Conservation (phyloP, 2,797 vertebrate genomes). For the Pseudochirops cupreus region DNA sequence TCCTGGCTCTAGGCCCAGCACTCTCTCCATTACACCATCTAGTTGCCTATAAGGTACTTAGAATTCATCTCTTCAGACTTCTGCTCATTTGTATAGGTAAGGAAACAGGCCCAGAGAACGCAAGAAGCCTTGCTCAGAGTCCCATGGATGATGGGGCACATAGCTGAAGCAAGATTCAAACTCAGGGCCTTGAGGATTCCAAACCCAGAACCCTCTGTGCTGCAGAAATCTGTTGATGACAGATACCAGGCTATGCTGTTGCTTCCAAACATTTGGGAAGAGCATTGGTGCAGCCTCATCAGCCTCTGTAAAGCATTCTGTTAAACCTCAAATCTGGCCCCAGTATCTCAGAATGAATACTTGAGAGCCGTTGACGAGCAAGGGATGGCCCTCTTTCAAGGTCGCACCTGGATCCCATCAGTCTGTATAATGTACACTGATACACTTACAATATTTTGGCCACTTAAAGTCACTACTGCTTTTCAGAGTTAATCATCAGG, state of each 20-base stretch:
- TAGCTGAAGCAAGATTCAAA: neutral
- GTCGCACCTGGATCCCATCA: neutral
- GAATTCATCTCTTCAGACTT: neutral
- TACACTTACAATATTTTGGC: neutral
- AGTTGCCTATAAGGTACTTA: neutral
- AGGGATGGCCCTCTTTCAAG: neutral
- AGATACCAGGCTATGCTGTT: neutral
- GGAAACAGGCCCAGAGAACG: neutral
- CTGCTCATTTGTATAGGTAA: neutral
- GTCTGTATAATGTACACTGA: neutral
- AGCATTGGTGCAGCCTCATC: neutral
- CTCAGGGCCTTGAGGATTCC: neutral
- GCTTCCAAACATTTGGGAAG: neutral
- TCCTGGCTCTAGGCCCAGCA: neutral
- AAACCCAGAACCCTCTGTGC: neutral
- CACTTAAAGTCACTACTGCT: neutral
- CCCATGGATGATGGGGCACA: neutral
- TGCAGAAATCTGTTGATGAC: neutral
- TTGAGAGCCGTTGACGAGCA: neutral
- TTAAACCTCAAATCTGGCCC: neutral
- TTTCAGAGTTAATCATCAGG: conserved; percentile 67
- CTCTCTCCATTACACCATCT: neutral
- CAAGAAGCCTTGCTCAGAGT: neutral
- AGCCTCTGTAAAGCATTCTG: neutral
- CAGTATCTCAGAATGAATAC: neutral